Base-by-base conservation (phyloP, 2,888 invertebrate species). In the Philhelius pedissequus region DNA sequence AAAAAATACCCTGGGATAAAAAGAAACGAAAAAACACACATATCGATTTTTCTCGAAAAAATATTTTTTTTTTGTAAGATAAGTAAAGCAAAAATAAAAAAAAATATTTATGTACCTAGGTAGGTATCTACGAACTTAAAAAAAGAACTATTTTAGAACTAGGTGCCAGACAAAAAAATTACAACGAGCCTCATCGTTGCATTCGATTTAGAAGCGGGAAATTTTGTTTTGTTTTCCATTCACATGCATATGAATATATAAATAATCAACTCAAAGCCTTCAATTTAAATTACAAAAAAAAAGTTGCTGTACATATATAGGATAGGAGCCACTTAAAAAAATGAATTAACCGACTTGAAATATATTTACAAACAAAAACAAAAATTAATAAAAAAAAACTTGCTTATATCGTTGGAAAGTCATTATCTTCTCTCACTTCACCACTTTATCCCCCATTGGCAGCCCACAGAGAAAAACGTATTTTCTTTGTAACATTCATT, bases 11-110 rank as follows among this genome's bases (percentile, higher is more conserved):
- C 43, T 7, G 30, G 18, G 18, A 62, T 43, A 43, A 43, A 62
- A 15, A 22, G 11, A 60, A 43, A 60, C 32, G 20, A 32, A 73
- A 48, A 58, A 20, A 20, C 9, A 48, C 22, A 38, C 56, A 58
- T 79, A 73, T 79, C 73, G 78, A 73, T 79, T 79, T 79, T 74
- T 74, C 60, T 32, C n/a, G 32, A 79, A 78, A 64, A 66, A 78
- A 32, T 18, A 8, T 40, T 40, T 43, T 48, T 48, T 52, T 52
- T 62, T 66, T 58, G n/a, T 13, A 43, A 79, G 78, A 73, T 79
- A 60, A 60, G 58, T 40, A 15, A 73, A 58, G 15, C 64, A 66
- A 35, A 68, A 76, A 43, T 13, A 43, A 40, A 27, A 25, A 25
- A 0, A 62, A 25, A 62, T 43, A 27, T 27, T n/a, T n/a, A n/a